phyloP scores from a whole-genome alignment of 1,140 invertebrate genomes.

The Pygmarrhopalites habei region DNA sequence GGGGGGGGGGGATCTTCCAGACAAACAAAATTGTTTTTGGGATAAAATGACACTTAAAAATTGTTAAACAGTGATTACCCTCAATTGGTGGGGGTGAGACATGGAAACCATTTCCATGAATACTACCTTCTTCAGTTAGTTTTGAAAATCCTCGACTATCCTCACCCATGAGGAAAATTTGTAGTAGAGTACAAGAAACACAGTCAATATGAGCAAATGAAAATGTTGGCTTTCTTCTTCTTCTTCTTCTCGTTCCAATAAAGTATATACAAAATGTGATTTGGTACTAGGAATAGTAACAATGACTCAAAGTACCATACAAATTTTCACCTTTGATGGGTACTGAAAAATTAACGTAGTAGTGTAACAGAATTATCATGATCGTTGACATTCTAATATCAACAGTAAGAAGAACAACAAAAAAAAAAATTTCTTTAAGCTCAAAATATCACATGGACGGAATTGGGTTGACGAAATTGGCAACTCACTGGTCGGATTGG shows the following conservation, averaged over 20 bases:
- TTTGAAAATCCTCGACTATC: constrained; percentile 25
- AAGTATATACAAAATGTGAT: background rate
- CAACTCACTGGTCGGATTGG: no score
- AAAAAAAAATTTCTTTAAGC: no score
- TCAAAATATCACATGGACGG: no score
- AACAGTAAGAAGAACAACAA: no score
- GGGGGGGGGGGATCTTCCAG: background rate
- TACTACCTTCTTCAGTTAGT: constrained; percentile 27
- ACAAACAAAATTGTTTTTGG: background rate
- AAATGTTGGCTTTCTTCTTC: background rate
- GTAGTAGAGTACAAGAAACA: background rate
- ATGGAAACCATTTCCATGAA: constrained; percentile 18
- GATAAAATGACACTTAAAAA: background rate
- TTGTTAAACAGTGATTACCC: constrained; percentile 6
- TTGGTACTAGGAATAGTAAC: background rate
- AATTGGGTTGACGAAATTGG: no score
- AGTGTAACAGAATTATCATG: no score
- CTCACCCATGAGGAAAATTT: constrained; percentile 9
- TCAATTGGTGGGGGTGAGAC: constrained; percentile 15
- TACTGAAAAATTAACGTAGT: no score
- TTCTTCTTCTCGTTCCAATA: background rate
- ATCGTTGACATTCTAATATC: no score
- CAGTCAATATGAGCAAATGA: background rate
- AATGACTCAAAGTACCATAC: background rate
- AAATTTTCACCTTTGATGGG: background rate